Evolutionary conservation across 1,140 invertebrate genomes (phyloP).

Genomic region (Lepidurus arcticus): DNA sequence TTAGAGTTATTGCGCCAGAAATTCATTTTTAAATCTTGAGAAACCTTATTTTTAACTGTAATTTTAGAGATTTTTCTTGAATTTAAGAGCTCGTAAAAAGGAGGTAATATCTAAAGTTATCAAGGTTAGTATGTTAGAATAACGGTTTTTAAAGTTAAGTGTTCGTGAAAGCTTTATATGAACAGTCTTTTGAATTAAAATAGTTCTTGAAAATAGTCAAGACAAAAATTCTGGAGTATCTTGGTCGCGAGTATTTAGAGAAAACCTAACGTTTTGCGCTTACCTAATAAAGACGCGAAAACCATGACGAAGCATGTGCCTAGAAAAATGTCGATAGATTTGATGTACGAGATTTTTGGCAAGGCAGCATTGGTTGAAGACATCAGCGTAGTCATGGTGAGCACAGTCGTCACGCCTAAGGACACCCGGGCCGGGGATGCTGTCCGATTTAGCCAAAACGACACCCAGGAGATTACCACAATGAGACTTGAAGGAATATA

Average conservation of each 20-base stretch:
- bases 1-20: no score
- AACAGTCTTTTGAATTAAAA: no score
- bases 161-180: no score
- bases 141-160: no score
- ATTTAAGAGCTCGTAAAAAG: no score
- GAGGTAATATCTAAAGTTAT: no score
- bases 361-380: conserved; percentile 95
- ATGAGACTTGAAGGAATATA: conserved; percentile 98
- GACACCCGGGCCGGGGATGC: conserved; percentile 94
- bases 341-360: conserved; percentile 97
- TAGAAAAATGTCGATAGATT: conserved; percentile 96
- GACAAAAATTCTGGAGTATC: background rate
- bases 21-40: no score
- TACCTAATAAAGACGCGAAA: conserved; percentile 87
- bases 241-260: conserved; percentile 29
- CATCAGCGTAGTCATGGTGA: conserved; percentile 98
- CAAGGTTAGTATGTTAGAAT: no score
- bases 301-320: conserved; percentile 98
- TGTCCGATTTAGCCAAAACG: conserved; percentile 90
- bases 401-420: conserved; percentile 91
- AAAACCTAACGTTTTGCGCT: conserved; percentile 44
- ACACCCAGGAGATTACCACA: conserved; percentile 98
- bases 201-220: no score
- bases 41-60: no score
- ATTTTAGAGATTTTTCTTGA: no score